phyloP scores from a whole-genome alignment of 1,140 invertebrate genomes.

The Heliconius hermathena region DNA sequence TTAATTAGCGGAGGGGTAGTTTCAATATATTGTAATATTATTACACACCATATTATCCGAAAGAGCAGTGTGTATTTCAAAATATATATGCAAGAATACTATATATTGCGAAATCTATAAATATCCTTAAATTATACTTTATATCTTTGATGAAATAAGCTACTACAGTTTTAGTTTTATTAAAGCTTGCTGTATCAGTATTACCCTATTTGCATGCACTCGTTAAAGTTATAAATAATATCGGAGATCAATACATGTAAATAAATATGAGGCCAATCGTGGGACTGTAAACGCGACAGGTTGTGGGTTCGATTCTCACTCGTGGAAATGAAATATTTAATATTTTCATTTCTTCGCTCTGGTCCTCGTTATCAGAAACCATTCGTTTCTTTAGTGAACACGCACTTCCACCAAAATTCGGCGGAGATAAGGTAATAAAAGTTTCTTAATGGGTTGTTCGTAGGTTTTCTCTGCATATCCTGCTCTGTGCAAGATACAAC shows the following conservation, averaged over 20 bases:
- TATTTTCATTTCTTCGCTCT: not conserved
- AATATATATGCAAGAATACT: not conserved
- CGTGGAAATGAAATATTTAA: not conserved
- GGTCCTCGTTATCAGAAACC: too few relatives aligned
- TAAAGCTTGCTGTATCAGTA: not conserved
- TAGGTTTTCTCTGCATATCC: too few relatives aligned
- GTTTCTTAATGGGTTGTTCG: too few relatives aligned
- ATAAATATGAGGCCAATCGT: not conserved
- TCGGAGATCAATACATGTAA: not conserved
- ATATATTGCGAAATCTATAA: slow-evolving; percentile 1
- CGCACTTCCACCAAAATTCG: too few relatives aligned
- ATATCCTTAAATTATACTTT: not conserved
- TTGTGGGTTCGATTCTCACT: too few relatives aligned
- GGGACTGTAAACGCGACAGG: too few relatives aligned
- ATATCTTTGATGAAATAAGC: slow-evolving; percentile 1
- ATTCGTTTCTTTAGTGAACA: too few relatives aligned
- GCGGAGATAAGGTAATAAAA: too few relatives aligned
- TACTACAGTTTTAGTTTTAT: not conserved
- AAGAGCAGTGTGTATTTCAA: not conserved
- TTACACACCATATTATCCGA: not conserved
- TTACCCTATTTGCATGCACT: not conserved
- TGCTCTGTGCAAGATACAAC: too few relatives aligned
- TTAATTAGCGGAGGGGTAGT: too few relatives aligned
- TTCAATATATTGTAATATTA: too few relatives aligned
- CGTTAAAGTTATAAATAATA: slow-evolving; percentile 4